A percentile compares a stretch with the other conserved stretches of the same genome.
Conservation (phyloP, 2,113 vertebrate genomes). For the Nothobranchius kuhntae region DNA sequence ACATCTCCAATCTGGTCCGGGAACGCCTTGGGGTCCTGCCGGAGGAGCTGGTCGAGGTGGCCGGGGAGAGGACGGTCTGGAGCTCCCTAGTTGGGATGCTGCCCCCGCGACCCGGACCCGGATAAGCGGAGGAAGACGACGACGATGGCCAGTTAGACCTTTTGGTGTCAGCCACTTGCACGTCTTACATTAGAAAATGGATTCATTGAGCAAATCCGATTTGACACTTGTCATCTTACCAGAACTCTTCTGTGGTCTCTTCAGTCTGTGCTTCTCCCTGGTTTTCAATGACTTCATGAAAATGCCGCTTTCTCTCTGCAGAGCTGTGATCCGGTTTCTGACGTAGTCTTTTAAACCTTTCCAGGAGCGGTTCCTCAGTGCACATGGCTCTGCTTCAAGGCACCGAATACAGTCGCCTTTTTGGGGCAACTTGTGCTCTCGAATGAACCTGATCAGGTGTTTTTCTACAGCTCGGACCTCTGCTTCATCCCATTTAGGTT, state of each 20-base stretch:
- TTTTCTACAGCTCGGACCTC: conserved; percentile 61
- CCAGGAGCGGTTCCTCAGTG: conserved; percentile 54
- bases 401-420: conserved; percentile 61
- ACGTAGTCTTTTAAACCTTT: conserved; percentile 66
- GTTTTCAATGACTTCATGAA: not conserved
- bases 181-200: accelerated
- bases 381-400: conserved; percentile 52
- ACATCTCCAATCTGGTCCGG: no score
- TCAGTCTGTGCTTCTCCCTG: not conserved
- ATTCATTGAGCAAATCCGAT: not conserved
- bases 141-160: no score
- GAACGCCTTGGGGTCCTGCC: no score
- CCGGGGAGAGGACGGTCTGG: no score
- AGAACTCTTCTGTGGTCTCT: not conserved
- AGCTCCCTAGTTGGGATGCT: no score
- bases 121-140: no score
- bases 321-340: conserved; percentile 67
- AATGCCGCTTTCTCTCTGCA: conserved; percentile 17
- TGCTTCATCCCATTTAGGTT: conserved; percentile 36
- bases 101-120: no score
- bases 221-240: no score
- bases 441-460: conserved; percentile 65
- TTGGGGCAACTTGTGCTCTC: conserved; percentile 52
- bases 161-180: not conserved
- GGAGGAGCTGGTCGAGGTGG: no score